phyloP scores from a whole-genome alignment of 2,888 invertebrate species.

The Dysmachus trigonus region DNA sequence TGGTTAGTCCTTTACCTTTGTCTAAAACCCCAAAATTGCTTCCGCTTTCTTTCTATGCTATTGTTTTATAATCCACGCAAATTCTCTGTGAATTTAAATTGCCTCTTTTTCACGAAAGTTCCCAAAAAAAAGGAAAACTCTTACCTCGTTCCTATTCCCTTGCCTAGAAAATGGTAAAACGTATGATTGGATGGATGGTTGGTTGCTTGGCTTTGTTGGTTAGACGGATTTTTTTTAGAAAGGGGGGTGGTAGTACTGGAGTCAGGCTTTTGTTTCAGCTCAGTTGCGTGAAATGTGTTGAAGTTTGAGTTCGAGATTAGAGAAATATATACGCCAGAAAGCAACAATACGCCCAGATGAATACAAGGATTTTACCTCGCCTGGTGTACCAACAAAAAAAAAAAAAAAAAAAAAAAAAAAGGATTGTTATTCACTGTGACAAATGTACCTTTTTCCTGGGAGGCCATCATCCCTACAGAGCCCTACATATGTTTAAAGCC shows the following conservation, averaged over 20 bases:
- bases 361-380: not conserved
- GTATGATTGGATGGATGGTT: not conserved
- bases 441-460: not conserved
- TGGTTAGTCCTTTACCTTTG: no score
- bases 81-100: not conserved
- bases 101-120: not conserved
- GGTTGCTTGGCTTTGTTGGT: not conserved
- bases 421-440: not conserved
- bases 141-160: not conserved
- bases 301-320: not conserved
- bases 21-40: no score
- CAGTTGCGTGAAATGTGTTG: not conserved
- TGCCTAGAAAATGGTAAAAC: not conserved
- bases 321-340: not conserved
- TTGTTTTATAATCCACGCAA: no score
- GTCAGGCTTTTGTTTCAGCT: not conserved
- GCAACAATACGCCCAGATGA: not conserved
- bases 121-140: not conserved
- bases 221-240: not conserved
- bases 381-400: not conserved
- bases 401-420: not conserved
- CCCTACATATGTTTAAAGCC: not conserved
- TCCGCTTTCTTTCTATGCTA: no score
- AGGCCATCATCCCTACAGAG: not conserved
- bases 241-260: not conserved